Base-by-base conservation (phyloP, 2,113 vertebrate species). In the Gavia stellata region DNA sequence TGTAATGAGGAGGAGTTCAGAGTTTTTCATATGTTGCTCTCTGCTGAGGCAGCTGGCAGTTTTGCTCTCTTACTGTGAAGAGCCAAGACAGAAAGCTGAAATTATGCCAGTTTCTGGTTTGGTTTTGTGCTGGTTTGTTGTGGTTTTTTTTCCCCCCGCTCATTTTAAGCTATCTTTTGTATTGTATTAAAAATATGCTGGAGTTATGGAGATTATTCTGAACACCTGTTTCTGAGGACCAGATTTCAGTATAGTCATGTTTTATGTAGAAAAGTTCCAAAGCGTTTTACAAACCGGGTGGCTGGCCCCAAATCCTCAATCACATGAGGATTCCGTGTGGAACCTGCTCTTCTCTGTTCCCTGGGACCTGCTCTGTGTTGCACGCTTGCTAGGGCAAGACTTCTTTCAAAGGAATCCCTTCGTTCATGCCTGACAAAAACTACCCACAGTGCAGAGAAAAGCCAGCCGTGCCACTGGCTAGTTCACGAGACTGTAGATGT, bases 401-500 rank as follows among this genome's bases (percentile, higher is more conserved):
- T 65, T 61, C 23, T 23, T 53, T 20, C 21, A 11, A 25, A 63
- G 65, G 47, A 72, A 56, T 10, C 42, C 28, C 58, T 56, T 38
- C 36, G 1, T 21, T 40, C 19, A 9, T 14, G 12, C 45, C 70
- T 24, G 9, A 38, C n/a, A 31, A 13, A 36, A 40, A 4, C 26
- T 28, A 5, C 17, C 29, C 12, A 1, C 10, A 4, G 21, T 1
- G 18, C 36, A 40, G 47, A 24, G 52, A 9, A 50, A 14, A 67
- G 36, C 68, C 31, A 18, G 31, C 38, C 4, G 29, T 13, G 2
- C 33, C 11, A 12, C 42, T 9, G 47, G 24, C 12, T 28, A 2
- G 12, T 8, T 61, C 24, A 1, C 2, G 49, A 20, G 52, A 4
- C 55, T 33, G 9, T 9, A 6, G 62, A 3, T 18, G 6, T 0